phyloP scores from a whole-genome alignment of 2,888 invertebrate species.

The Melipona beecheii region DNA sequence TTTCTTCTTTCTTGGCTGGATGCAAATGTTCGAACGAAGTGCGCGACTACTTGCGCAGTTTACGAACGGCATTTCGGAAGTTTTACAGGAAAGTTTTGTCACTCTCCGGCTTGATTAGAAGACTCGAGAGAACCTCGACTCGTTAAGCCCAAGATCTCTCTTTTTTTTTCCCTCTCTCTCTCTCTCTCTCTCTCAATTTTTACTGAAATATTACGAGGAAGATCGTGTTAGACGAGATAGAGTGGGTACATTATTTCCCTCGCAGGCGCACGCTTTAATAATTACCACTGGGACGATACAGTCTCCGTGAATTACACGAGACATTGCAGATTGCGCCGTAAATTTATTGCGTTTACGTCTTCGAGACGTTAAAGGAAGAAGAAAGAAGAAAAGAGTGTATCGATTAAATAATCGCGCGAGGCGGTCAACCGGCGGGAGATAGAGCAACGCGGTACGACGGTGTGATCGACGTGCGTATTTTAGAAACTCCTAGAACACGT shows the following conservation, averaged over 20 bases:
- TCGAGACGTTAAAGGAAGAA: not conserved
- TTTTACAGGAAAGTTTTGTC: not conserved
- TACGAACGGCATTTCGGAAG: not conserved
- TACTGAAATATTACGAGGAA: not conserved
- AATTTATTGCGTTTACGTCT: slow-evolving; percentile 9
- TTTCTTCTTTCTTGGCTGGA: not conserved
- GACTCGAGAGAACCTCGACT: not conserved
- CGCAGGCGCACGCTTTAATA: not conserved
- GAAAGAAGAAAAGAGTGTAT: not conserved
- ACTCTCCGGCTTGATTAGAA: not conserved
- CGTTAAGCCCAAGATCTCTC: not conserved
- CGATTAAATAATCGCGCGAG: slow-evolving; percentile 12
- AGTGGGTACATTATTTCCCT: slow-evolving; percentile 4
- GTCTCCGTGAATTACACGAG: not conserved
- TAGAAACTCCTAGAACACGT: not conserved
- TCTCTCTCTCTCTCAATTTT: not conserved
- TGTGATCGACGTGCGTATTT: not conserved
- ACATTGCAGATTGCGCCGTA: slow-evolving; percentile 2
- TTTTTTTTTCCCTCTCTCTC: not conserved
- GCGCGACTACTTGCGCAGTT: not conserved
- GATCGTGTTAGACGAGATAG: slow-evolving; percentile 2
- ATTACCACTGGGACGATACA: not conserved
- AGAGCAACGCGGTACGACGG: not conserved
- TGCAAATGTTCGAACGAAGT: not conserved
- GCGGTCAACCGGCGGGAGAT: not conserved